phyloP scores from a whole-genome alignment of 2,113 vertebrate genomes.

The Psilopsiagon aurifrons region DNA sequence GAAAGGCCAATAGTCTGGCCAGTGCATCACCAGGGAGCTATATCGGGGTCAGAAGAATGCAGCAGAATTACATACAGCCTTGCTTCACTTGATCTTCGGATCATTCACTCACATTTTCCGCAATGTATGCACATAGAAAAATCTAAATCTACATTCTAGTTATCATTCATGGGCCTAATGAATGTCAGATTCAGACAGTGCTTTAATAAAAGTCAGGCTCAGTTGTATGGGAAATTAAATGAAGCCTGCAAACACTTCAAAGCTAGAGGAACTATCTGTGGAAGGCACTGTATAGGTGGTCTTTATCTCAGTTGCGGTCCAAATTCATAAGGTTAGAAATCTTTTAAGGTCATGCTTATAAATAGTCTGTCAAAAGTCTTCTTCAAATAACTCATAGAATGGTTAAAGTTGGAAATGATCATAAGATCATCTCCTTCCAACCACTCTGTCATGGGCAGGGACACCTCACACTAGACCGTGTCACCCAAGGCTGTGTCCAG shows the following conservation, averaged over 20 bases:
- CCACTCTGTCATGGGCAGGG: not conserved
- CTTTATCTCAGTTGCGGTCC: not conserved
- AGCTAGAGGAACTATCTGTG: not conserved
- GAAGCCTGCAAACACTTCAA: not conserved
- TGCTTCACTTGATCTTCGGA: not conserved
- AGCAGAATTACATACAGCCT: not conserved
- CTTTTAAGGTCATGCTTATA: not conserved
- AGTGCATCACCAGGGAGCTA: not conserved
- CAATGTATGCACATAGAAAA: not conserved
- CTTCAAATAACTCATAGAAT: not conserved
- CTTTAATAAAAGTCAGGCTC: not conserved
- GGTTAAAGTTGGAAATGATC: not conserved
- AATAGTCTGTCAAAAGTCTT: not conserved
- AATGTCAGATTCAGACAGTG: not conserved
- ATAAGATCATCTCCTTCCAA: not conserved
- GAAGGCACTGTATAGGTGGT: not conserved
- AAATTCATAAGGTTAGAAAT: not conserved
- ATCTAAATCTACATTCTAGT: not conserved
- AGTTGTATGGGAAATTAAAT: rapidly evolving
- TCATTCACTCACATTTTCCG: not conserved
- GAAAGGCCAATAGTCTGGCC: not conserved
- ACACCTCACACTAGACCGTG: not conserved
- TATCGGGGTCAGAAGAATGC: not conserved
- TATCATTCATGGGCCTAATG: not conserved
- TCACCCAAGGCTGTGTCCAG: not conserved